Base-by-base conservation (phyloP, 2,797 vertebrate species). In the Pyrocephalus nanus region DNA sequence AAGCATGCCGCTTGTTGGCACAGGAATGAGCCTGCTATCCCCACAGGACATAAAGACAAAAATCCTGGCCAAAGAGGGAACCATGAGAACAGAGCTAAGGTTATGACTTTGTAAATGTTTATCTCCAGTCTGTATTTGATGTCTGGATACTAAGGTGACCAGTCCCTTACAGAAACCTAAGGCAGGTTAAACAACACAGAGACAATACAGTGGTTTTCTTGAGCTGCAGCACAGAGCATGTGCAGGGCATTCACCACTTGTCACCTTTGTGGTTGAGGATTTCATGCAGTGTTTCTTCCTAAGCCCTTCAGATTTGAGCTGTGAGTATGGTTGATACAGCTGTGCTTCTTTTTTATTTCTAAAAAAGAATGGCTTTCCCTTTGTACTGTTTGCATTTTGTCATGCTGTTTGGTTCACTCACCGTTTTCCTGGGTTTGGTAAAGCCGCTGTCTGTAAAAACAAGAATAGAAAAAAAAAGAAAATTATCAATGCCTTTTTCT, bases 371-470 rank as follows among this genome's bases (percentile, higher is more conserved):
- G 11, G 10, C 32, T 91, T 85, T 86, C 34, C 45, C 38, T 92
- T 91, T 58, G 32, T 84, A 53, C 25, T 47, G 30, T 45, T 48
- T 45, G 30, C 16, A 53, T 75, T 91, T 61, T 76, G 53, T 88
- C 77, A 62, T 82, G 50, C 53, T 75, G 57, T 64, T 88, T 76
- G 55, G 51, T 73, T 88, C 36, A 83, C 92, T 92, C 45, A 88
- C 90, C 22, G 1, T 72, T 96, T 92, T 67, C 45, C 50, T 34
- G 34, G 67, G 61, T 58, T 82, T 77, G 40, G 40, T 77, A 90
- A 87, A 85, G 71, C 73, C 79, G 53, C 26, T 72, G 21, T 61
- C 91, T 86, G 42, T 90, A 76, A 91, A 97, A 96, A 86, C 25
- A 73, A 79, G 57, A 84, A 84, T 1, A 3, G 15, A 9, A 75